These are phyloP conservation scores for Xiphophorus hellerii DNA, from an alignment of 2,113 vertebrate species.

Conservation along the genomic window DNA sequence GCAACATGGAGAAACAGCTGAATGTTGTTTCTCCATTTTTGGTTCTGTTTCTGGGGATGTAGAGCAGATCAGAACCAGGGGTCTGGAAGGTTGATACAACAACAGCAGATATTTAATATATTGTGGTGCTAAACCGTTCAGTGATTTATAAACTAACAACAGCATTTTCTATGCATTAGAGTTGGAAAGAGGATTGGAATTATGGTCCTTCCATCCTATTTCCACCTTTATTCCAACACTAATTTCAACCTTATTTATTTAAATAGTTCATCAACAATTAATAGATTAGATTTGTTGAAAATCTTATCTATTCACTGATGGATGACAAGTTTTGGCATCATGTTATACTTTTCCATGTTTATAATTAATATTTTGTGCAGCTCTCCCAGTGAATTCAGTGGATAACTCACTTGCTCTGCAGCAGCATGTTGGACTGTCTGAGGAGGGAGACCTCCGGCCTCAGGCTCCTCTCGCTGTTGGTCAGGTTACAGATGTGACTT, in stretches of 20 bases:
- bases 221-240: no score
- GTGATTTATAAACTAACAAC: no score
- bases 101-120: no score
- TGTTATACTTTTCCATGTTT: slow-evolving; percentile 10
- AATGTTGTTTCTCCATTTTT: no score
- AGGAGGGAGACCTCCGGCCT: slow-evolving; percentile 83
- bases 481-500: slow-evolving; percentile 83
- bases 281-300: background rate
- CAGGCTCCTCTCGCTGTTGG: slow-evolving; percentile 83
- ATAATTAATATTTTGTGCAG: slow-evolving; percentile 1
- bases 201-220: no score
- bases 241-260: background rate
- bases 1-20: no score
- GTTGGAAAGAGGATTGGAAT: no score
- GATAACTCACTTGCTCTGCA: slow-evolving; percentile 83
- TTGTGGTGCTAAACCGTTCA: no score
- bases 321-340: background rate
- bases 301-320: background rate
- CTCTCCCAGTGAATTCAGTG: background rate
- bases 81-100: no score
- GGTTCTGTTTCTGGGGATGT: no score
- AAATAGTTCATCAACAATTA: background rate
- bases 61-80: no score
- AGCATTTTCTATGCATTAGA: no score
- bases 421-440: slow-evolving; percentile 82